Base-by-base conservation (phyloP, 2,888 invertebrate genomes). In the Scaptomyza reducta region DNA sequence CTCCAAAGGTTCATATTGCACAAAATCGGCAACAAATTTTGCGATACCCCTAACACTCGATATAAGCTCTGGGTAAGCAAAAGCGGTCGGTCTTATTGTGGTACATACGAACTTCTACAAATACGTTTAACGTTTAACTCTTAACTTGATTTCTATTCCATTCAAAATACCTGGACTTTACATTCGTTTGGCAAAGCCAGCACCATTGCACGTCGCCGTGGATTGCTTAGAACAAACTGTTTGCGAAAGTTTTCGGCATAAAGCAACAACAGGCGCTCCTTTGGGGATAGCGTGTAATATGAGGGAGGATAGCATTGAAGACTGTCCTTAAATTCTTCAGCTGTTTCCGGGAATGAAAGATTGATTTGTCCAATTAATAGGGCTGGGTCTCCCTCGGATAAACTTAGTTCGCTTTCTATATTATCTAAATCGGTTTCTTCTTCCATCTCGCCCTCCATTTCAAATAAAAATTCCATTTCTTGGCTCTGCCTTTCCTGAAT, bases 91-190 rank as follows among this genome's bases (percentile, higher is more conserved):
- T 44, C 96, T 93, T 70, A 98, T 94, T 3, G 96, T 95, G 6
- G 96, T 96, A 78, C 96, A 96, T 41, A 97, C 96, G 93, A 97
- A 96, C 94, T 97, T 98, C 96, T 97, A 90, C 0, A 44, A 56
- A n/a, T 2, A 7, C 6, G 7, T 25, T 18, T 3, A n/a, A 14
- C 7, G 1, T 18, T 22, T 22, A 22, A 22, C 14, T 22, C 14
- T 14, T 2, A 11, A 6, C 1, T 6, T n/a, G 27, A 16, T 33
- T 10, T n/a, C n/a, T 11, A 38, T 27, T 31, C 0, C 6, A n/a
- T 6, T 1, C 1, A 9, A 29, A 40, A 44, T 91, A 96, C 96
- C 94, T 96, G 95, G 65, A 96, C 92, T 49, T 94, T 94, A 87
- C 95, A 96, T 91, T 96, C 96, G 89, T 97, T 97, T 53, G 94